Percentiles rank a stretch among this genome's conserved stretches.
Conservation (phyloP, 2,113 vertebrate species). For the Channa maculata region DNA sequence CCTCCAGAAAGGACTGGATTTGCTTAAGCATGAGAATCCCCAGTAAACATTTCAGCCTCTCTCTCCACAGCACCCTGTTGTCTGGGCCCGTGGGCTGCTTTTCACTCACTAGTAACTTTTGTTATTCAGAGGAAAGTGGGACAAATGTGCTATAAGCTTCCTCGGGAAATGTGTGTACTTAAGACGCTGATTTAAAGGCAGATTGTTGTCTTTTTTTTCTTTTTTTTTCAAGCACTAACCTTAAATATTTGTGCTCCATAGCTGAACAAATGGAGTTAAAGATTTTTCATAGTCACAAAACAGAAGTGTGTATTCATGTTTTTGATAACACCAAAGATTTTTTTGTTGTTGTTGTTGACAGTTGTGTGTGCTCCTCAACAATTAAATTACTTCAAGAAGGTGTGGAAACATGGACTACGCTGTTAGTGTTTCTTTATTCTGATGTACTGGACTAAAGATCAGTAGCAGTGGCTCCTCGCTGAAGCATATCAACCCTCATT, state of each 20-base stretch:
- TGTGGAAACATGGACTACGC: no score
- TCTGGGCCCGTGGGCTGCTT: conserved; percentile 45
- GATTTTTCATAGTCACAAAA: background rate
- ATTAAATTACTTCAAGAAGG: background rate
- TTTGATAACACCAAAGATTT: no score
- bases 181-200: background rate
- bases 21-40: conserved; percentile 72
- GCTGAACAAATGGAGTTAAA: background rate
- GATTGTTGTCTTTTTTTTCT: background rate
- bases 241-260: background rate
- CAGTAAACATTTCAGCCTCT: conserved; percentile 64
- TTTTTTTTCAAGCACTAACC: background rate
- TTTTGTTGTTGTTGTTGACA: no score
- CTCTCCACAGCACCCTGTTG: conserved; percentile 35
- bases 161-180: conserved; percentile 12
- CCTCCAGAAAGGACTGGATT: conserved; percentile 38
- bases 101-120: conserved; percentile 52
- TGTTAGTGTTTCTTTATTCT: no score
- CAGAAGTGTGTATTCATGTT: background rate
- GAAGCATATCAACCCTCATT: background rate
- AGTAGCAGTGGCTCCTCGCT: background rate
- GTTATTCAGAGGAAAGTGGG: conserved; percentile 44
- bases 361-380: no score
- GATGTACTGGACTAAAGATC: background rate
- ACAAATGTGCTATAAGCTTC: background rate